Base-by-base conservation (phyloP, 1,140 invertebrate species). In the Pristionchus pacificus region DNA sequence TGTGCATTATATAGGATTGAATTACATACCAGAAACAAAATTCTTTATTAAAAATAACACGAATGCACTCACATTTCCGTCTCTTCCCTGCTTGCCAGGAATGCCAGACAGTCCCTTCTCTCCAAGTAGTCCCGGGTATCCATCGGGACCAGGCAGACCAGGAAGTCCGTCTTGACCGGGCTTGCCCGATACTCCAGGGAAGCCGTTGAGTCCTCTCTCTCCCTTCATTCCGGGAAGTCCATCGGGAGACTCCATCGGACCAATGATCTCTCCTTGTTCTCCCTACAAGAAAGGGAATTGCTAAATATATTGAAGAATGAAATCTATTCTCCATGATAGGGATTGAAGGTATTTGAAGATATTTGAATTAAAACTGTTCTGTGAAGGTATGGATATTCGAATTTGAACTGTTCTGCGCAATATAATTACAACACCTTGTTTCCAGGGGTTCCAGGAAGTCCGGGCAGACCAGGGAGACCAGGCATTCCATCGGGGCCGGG, bases 191-290 rank as follows among this genome's bases (percentile, higher is more conserved):
- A 32, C 33, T 49, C 71, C 74, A 57, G 74, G 74, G 28, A 64
- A 25, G 63, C 74, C 74, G 6, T 49, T 49, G 19, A 49, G 65
- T 38, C 74, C 74, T 31, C 61, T 60, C 38, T 72, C 70, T 72
- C 74, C 74, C 62, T 76, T 76, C 10, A 57, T 29, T 67, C 75
- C 75, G 31, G 49, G 49, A 60, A 76, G 55, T 68, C 75, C 75
- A 59, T 74, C 69, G 24, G 75, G 75, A 28, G 84, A 84, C 58
- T 83, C 81, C 79, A 83, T 81, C n/a, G 81, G 80, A 19, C 81
- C 81, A 29, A 78, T 61, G 30, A 83, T 74, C 61, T 84, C 81
- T 61, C 81, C 81, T 63, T 80, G 74, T 72, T 83, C 81, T 62
- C 80, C 80, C 67, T 77, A 77, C 27, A 69, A n/a, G n/a, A n/a